phyloP scores from a whole-genome alignment of 2,797 vertebrate genomes.

The Furcifer pardalis region DNA sequence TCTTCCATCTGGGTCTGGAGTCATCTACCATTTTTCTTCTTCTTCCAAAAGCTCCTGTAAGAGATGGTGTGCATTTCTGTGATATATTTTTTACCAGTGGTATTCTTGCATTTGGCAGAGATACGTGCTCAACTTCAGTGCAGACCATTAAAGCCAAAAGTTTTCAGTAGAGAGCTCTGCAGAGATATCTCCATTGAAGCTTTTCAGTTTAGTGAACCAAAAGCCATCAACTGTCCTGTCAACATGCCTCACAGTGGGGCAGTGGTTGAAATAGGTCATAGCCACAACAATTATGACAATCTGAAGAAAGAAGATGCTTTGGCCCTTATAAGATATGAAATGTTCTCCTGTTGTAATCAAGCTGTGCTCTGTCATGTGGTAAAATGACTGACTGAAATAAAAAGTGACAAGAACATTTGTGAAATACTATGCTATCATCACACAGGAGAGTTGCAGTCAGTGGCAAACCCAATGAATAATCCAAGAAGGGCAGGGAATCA shows the following conservation, averaged over 20 bases:
- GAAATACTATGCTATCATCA: conserved; percentile 66
- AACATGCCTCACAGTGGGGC: background rate
- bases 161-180: background rate
- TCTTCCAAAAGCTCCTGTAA: background rate
- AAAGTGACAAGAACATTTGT: conserved; percentile 67
- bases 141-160: background rate
- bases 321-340: conserved; percentile 53
- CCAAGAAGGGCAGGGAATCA: conserved; percentile 58
- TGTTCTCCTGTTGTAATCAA: conserved; percentile 49
- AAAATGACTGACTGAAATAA: conserved; percentile 54
- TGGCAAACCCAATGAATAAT: conserved; percentile 62
- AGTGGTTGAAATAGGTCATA: background rate
- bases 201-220: no score
- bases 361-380: conserved; percentile 44
- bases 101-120: no score
- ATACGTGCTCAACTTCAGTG: no score
- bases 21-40: background rate
- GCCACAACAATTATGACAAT: conserved; percentile 45
- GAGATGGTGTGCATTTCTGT: background rate
- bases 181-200: no score
- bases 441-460: conserved; percentile 52
- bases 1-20: background rate
- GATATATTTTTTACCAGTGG: no score
- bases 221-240: no score
- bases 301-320: conserved; percentile 42